Evolutionary conservation across 2,888 invertebrate genomes (phyloP), one percentile per base, ranked within the genome.

Genomic region (Cheilosia variabilis): DNA sequence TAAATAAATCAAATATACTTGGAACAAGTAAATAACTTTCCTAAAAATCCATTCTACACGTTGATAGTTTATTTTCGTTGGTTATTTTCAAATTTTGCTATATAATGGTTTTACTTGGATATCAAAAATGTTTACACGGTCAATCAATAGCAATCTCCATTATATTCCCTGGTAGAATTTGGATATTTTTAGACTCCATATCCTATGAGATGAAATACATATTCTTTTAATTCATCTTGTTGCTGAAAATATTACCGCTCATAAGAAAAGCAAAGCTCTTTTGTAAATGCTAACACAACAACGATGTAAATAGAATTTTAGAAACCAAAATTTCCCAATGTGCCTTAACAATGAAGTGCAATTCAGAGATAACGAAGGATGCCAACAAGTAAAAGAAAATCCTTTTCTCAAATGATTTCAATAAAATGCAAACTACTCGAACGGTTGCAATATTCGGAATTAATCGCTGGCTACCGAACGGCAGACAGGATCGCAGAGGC

Each of bases 281-380:
- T 78, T 63, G 77, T 78, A 69, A 69, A 78, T 47, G 19, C 55
- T n/a, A 78, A 43, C 45, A 77, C 17, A 4, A 27, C 17, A 22
- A 9, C 6, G 19, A 31, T 4, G 7, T 37, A 22, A 65, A 43
- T 71, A 6, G 2, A 34, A 3, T 62, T 73, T 34, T 63, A 77
- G 65, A 53, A 55, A 31, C 19, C 43, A 43, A 7, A 58, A 45
- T 45, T 63, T 63, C 24, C 58, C 52, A 22, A 84, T 60, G 84
- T 84, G 84, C 80, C 84, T 84, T 84, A 84, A 80, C 24, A 63
- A 84, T 84, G 84, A 80, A 75, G 75, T 71, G 75, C 75, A 55
- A 69, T 66, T 69, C 53, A 65, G 22, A 52, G 69, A 31, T 17
- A 13, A 55, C 19, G 17, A 66, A 52, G 17, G 17, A 66, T 66